These are phyloP conservation scores for Polydesmus complanatus DNA, from an alignment of 2,888 invertebrate genomes.

Conservation along the genomic window DNA sequence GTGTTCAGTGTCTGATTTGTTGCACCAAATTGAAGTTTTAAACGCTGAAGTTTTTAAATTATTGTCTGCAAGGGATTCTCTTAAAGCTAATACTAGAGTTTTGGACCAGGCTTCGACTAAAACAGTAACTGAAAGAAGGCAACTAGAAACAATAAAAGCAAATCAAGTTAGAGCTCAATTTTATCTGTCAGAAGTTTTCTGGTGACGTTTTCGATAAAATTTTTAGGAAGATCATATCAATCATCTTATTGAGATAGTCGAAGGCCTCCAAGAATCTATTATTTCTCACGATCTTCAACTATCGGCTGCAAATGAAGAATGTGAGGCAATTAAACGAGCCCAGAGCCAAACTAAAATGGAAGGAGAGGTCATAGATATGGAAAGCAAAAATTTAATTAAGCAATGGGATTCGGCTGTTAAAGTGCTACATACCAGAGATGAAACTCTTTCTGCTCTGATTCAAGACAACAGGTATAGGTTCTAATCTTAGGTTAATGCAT, in stretches of 20 bases:
- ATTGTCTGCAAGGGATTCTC: not conserved
- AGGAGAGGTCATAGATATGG: conserved; percentile 7
- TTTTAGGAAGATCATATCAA: conserved; percentile 4
- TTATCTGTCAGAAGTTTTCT: not conserved
- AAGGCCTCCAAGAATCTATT: not conserved
- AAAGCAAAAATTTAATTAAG: not conserved
- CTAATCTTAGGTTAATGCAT: too few species aligned
- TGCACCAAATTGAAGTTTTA: not conserved
- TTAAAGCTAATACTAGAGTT: not conserved
- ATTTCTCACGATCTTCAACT: not conserved
- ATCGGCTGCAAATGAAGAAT: not conserved
- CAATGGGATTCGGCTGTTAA: conserved; percentile 4
- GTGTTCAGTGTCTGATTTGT: not conserved
- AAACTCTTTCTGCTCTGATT: not conserved
- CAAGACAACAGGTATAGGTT: too few species aligned
- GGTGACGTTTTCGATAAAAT: too few species aligned
- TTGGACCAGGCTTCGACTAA: not conserved
- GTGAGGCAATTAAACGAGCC: not conserved
- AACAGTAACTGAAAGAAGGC: not conserved
- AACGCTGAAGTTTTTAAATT: not conserved
- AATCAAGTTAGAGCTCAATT: too few species aligned
- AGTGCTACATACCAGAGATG: not conserved
- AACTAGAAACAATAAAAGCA: not conserved
- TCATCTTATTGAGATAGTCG: not conserved
- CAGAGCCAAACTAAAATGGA: conserved; percentile 6